Percentiles rank a stretch among this genome's conserved stretches.
phyloP scores from a whole-genome alignment of 2,113 vertebrate genomes.

The Calyptomena viridis region DNA sequence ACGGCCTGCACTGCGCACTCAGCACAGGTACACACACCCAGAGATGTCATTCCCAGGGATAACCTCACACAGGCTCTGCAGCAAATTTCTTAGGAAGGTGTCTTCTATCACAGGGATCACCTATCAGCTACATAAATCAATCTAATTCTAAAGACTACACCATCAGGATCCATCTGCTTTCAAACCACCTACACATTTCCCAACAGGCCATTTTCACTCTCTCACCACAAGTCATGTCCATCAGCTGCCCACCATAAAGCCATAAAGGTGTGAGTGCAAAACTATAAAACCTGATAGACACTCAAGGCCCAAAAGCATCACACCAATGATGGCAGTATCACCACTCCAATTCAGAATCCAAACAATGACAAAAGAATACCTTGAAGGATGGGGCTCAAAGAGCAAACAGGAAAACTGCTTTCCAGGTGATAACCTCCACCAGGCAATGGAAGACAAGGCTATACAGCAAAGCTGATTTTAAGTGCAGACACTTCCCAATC shows the following conservation, averaged over 20 bases:
- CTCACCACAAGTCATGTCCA: not conserved
- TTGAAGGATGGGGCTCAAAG: not conserved
- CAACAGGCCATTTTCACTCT: not conserved
- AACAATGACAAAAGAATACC: not conserved
- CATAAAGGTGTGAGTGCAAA: not conserved
- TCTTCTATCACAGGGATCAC: not conserved
- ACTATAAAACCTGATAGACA: not conserved
- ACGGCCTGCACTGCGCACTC: not conserved
- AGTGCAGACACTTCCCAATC: not conserved
- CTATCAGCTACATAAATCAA: not conserved
- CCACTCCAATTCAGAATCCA: not conserved
- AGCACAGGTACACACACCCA: rapidly evolving
- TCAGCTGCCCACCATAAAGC: not conserved
- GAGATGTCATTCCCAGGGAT: not conserved
- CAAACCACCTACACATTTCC: not conserved
- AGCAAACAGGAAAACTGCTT: not conserved
- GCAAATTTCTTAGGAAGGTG: not conserved
- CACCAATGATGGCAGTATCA: not conserved
- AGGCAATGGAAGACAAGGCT: not conserved
- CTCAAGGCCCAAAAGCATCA: not conserved
- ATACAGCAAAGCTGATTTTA: not conserved
- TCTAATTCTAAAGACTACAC: not conserved
- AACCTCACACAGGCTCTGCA: not conserved
- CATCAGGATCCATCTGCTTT: not conserved
- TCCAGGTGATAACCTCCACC: not conserved